Percentiles rank a stretch among this genome's conserved stretches.
Evolutionary conservation across 2,797 vertebrate species (phyloP).

Genomic region (Lithobates pipiens): DNA sequence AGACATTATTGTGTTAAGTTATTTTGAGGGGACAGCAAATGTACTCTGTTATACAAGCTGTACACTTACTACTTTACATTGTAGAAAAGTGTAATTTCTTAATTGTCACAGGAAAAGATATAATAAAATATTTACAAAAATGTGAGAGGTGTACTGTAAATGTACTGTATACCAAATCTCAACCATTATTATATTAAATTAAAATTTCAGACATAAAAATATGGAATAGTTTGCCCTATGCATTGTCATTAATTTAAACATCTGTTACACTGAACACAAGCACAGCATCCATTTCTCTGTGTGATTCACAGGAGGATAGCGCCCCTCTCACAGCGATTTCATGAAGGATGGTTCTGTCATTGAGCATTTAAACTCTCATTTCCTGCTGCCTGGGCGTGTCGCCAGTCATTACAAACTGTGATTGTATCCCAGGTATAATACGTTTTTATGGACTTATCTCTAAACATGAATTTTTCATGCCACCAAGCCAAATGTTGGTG

Average conservation of each 20-base stretch:
- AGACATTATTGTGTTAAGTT: too few relatives aligned
- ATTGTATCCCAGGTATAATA: constrained; percentile 58
- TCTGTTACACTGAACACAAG: constrained; percentile 30
- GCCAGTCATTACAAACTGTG: constrained; percentile 52
- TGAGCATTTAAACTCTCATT: constrained; percentile 58
- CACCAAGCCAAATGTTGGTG: constrained; percentile 1
- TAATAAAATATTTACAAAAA: too few relatives aligned
- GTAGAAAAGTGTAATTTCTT: too few relatives aligned
- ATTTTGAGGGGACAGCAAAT: too few relatives aligned
- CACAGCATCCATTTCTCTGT: constrained; percentile 33
- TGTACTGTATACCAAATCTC: too few relatives aligned
- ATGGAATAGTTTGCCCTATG: background rate
- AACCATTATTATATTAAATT: too few relatives aligned
- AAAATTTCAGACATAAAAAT: constrained; percentile 11
- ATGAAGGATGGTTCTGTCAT: constrained; percentile 57
- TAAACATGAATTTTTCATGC: constrained; percentile 43
- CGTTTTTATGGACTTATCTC: constrained; percentile 52
- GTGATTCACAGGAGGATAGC: constrained; percentile 31
- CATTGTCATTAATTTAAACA: constrained; percentile 48
- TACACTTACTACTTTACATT: too few relatives aligned
- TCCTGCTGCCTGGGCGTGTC: constrained; percentile 55
- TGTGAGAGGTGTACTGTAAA: too few relatives aligned
- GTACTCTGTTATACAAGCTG: too few relatives aligned
- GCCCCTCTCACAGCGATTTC: constrained; percentile 31
- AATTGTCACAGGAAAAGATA: too few relatives aligned